A percentile compares a stretch with the other conserved stretches of the same genome.
Evolutionary conservation across 2,113 vertebrate species (phyloP).

Genomic region (Psettodes erumei): DNA sequence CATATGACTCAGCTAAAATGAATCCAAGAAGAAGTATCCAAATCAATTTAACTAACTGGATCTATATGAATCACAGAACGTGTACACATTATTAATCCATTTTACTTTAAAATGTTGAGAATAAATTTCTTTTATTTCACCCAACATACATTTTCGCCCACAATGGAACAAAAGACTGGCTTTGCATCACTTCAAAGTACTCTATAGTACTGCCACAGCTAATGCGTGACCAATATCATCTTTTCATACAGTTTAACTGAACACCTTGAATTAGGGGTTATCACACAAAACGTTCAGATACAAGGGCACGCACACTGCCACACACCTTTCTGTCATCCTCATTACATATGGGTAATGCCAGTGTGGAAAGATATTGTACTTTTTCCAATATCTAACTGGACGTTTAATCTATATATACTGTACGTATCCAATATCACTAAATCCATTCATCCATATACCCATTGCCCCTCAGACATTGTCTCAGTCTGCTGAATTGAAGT

Average conservation of each 20-base stretch:
- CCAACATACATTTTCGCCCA: conserved; percentile 10
- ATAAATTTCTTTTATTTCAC: conserved; percentile 16
- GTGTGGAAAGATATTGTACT: not conserved
- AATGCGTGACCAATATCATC: conserved; percentile 5
- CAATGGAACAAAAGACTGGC: too few relatives aligned
- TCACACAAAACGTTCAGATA: not conserved
- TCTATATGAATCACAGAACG: not conserved
- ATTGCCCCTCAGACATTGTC: conserved; percentile 29
- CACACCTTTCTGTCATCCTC: not conserved
- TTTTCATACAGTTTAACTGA: not conserved
- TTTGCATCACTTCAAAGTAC: not conserved
- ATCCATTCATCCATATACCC: conserved; percentile 27
- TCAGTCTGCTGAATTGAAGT: conserved; percentile 35
- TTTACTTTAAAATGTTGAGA: conserved; percentile 23
- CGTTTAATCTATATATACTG: conserved; percentile 16
- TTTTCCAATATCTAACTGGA: conserved; percentile 11
- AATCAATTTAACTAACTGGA: not conserved
- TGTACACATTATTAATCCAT: conserved; percentile 19
- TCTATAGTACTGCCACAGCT: not conserved
- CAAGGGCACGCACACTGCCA: not conserved
- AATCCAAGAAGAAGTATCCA: too few relatives aligned
- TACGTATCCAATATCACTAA: conserved; percentile 18
- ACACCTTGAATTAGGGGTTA: not conserved
- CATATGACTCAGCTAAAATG: not conserved
- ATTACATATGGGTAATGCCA: conserved; percentile 1